Base-by-base conservation (phyloP, 2,888 invertebrate genomes). In the Nymphalis c-album region DNA sequence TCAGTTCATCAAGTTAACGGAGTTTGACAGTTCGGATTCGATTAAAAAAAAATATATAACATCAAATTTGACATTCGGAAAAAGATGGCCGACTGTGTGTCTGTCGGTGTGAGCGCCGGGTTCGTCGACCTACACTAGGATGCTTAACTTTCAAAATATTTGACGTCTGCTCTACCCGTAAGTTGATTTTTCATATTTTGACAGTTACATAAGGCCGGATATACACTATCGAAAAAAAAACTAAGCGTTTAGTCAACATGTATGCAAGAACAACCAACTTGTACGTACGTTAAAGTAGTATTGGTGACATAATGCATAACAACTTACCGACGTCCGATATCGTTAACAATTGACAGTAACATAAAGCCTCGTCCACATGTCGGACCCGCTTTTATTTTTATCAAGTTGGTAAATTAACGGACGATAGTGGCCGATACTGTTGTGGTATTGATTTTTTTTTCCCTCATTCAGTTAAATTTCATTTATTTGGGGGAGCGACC, bases 381-480 rank as follows among this genome's bases (percentile, higher is more conserved):
- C 51, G 63, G 63, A 22, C 70, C 53, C 35, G 62, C 76, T 78
- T 86, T 90, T 89, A 90, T 90, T 91, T 90, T 90, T 90, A 91
- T 91, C 88, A 87, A 77, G 78, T 81, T 82, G 88, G 86, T 90
- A 90, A 91, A 90, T 91, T 90, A 90, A 86, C 86, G 86, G 83
- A 71, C 71, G 69, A 71, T 71, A 71, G 71, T 69, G 71, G 69
- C 75, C 86, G 90, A 89, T 91, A 90, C 87, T 90, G 85, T 83
- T 86, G 83, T 81, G 77, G 87, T 91, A 91, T 92, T 90, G 91
- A 91, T 92, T 92, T 91, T 31, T 22, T 88, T 91, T 92, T 91
- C 91, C 91, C 88, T 91, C 91, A 91, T 91, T 90, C 91, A 87
- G 92, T 90, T 88, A 91, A 92, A 92, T 91, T 92, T 91, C 91